Conservation (phyloP, 2,113 vertebrate genomes). For the Petrocephalus microphthalmus region DNA sequence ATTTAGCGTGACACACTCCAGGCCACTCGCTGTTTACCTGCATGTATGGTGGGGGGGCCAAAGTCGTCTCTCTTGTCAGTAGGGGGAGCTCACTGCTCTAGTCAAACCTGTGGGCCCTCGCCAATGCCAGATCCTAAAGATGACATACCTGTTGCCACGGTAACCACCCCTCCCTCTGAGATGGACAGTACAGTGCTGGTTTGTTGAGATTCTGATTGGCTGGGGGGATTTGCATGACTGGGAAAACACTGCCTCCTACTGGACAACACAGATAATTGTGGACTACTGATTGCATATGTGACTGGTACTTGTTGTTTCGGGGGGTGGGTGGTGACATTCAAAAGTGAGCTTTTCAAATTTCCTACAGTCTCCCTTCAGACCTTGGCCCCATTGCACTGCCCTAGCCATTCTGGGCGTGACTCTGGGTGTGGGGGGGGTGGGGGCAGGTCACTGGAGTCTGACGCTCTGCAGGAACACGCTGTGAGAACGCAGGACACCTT, state of each 20-base stretch:
- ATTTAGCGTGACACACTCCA: constrained; percentile 28
- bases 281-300: not conserved
- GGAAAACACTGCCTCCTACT: not conserved
- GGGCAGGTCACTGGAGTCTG: not conserved
- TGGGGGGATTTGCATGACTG: not conserved
- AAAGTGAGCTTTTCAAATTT: not conserved
- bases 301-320: not conserved
- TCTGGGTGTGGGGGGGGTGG: not conserved
- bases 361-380: not conserved
- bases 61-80: constrained; percentile 32
- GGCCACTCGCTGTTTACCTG: constrained; percentile 31
- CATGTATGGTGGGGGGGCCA: constrained; percentile 28
- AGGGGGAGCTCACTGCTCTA: not conserved
- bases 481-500: not conserved
- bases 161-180: not conserved
- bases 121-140: constrained; percentile 11
- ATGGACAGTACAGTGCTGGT: not conserved
- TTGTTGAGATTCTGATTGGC: not conserved
- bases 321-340: not conserved
- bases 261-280: not conserved
- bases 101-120: constrained; percentile 21
- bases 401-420: not conserved
- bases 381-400: not conserved
- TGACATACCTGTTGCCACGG: constrained; percentile 20
- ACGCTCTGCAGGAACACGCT: not conserved